A percentile compares a stretch with the other conserved stretches of the same genome.
These are phyloP conservation scores for Galeruca laticollis DNA, from an alignment of 2,888 invertebrate genomes.

Conservation along the genomic window DNA sequence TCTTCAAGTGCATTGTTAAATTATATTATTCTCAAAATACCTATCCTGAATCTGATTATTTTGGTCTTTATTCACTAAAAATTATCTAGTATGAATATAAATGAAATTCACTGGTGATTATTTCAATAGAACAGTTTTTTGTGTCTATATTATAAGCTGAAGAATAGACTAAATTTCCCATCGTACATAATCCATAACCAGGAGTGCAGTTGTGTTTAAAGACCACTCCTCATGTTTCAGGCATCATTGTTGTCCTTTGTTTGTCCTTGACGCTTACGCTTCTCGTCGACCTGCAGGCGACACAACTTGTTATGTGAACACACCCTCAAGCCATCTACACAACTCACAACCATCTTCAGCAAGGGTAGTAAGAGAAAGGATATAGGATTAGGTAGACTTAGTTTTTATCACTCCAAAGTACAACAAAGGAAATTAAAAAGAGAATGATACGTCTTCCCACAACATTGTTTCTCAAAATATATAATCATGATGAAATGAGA, in stretches of 20 bases:
- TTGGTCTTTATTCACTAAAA: no score
- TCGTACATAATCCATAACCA: slow-evolving; percentile 28
- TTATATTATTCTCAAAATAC: no score
- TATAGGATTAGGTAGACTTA: slow-evolving; percentile 18
- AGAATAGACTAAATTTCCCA: slow-evolving; percentile 19
- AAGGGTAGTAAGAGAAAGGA: slow-evolving; percentile 1
- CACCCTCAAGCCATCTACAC: slow-evolving; percentile 27
- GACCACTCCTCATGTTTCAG: slow-evolving; percentile 29
- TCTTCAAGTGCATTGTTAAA: no score
- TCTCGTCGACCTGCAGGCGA: slow-evolving; percentile 31
- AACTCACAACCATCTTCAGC: slow-evolving; percentile 19
- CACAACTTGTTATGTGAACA: slow-evolving; percentile 31
- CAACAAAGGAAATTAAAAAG: slow-evolving; percentile 13
- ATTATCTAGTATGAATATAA: no score
- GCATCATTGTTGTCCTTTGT: slow-evolving; percentile 28
- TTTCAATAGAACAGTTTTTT: no score
- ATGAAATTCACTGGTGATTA: no score
- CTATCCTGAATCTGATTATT: no score
- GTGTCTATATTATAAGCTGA: neutral
- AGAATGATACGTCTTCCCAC: neutral
- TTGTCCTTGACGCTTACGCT: slow-evolving; percentile 29
- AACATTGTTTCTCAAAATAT: no score
- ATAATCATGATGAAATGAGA: no score
- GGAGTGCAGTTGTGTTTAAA: slow-evolving; percentile 32
- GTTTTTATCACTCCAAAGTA: slow-evolving; percentile 5